These are phyloP conservation scores for Drosophila sulfurigaster DNA, from an alignment of 1,140 invertebrate genomes.

Conservation along the genomic window DNA sequence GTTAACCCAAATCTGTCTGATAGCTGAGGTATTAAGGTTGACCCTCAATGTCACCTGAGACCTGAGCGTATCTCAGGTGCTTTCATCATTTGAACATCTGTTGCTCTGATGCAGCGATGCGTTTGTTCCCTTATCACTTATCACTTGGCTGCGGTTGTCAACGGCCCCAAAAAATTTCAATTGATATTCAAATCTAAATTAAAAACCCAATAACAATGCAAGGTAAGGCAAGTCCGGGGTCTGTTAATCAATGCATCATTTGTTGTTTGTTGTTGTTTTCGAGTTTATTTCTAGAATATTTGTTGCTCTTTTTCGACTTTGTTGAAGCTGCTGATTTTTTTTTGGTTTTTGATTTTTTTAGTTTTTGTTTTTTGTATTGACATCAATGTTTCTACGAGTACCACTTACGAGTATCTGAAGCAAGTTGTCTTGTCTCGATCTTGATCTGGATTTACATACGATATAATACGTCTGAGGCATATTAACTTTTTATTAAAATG, in stretches of 20 bases:
- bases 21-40: background rate
- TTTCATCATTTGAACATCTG: constrained; percentile 32
- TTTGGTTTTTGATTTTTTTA: no score
- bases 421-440: constrained; percentile 44
- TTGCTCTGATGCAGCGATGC: constrained; percentile 7
- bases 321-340: constrained; percentile 53
- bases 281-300: constrained; percentile 70
- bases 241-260: constrained; percentile 32
- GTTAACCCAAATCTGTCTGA: constrained; percentile 11
- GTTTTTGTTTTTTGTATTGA: constrained; percentile 53
- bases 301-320: constrained; percentile 22
- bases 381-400: constrained; percentile 76
- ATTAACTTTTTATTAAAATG: constrained; percentile 59
- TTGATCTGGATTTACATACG: constrained; percentile 60
- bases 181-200: background rate
- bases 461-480: constrained; percentile 47
- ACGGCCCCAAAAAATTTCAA: constrained; percentile 21
- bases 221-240: constrained; percentile 28
- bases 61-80: constrained; percentile 42
- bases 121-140: constrained; percentile 42
- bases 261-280: constrained; percentile 36
- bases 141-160: constrained; percentile 38
- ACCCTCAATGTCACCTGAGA: constrained; percentile 29
- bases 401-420: constrained; percentile 46
- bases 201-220: no score